Evolutionary conservation across 1,140 invertebrate species (phyloP).

Genomic region (Plutomurus gul): DNA sequence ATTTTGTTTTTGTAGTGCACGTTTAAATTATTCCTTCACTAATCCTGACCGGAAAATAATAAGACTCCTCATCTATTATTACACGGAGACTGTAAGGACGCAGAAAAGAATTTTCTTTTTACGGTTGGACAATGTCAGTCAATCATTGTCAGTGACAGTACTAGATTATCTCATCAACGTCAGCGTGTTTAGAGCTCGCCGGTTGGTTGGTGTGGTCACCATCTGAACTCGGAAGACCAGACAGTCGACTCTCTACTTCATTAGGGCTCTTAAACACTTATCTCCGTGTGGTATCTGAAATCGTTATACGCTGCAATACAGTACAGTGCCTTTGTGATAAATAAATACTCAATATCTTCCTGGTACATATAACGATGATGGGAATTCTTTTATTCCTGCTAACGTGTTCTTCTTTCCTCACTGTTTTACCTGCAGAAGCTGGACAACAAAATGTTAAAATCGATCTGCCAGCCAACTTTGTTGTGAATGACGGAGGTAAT

Average conservation of each 20-base stretch:
- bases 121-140: background rate
- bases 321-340: background rate
- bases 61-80: no score
- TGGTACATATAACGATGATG: background rate
- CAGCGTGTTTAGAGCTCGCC: background rate
- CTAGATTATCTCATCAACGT: background rate
- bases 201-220: no score
- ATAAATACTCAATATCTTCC: no score
- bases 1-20: no score
- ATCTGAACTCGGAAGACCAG: no score
- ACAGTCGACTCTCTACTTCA: no score
- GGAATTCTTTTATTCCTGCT: background rate
- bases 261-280: background rate
- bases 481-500: conserved; percentile 49
- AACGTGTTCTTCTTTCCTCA: background rate
- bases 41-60: no score
- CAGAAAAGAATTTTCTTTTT: background rate
- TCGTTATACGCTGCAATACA: background rate
- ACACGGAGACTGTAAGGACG: background rate
- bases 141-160: background rate
- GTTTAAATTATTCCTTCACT: no score
- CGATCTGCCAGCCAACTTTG: conserved; percentile 37
- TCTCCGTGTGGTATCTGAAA: background rate
- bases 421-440: background rate
- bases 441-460: background rate